These are phyloP conservation scores for Typhlomys cinereus DNA, from an alignment of 2,113 vertebrate genomes.

Conservation along the genomic window DNA sequence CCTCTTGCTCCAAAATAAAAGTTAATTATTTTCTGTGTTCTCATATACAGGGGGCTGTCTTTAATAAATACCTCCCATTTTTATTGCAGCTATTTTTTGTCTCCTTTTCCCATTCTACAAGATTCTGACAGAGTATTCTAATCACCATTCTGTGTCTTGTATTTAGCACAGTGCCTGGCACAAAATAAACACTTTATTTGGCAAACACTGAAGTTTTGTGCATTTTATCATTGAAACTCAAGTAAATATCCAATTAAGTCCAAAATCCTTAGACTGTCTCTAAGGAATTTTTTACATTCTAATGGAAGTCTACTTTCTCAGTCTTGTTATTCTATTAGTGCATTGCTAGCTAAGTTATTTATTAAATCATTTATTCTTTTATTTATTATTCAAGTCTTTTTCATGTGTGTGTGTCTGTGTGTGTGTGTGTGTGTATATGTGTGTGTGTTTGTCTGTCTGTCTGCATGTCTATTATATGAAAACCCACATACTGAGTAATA, in stretches of 20 bases:
- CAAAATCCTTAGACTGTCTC: not conserved
- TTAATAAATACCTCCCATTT: constrained; percentile 10
- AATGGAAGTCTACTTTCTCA: not conserved
- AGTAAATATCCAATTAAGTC: constrained; percentile 2
- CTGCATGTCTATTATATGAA: not conserved
- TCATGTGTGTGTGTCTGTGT: no score
- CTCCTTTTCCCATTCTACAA: constrained; percentile 36
- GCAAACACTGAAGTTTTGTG: not conserved
- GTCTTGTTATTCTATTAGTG: constrained; percentile 11
- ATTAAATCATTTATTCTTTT: constrained; percentile 13
- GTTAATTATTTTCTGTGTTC: not conserved
- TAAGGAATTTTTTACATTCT: not conserved
- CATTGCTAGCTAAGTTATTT: not conserved
- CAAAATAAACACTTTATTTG: constrained; percentile 9
- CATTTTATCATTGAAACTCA: not conserved
- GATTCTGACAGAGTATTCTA: constrained; percentile 31
- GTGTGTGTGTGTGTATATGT: no score
- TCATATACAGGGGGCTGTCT: not conserved
- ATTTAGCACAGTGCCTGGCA: constrained; percentile 29
- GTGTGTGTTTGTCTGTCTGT: no score
- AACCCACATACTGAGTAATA: not conserved
- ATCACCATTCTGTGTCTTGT: constrained; percentile 12
- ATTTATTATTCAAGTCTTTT: constrained; percentile 13
- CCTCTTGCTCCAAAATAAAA: not conserved
- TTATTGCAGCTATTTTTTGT: constrained; percentile 37